Conservation (phyloP, 2,888 invertebrate genomes). For the Lepidochitona cinerea region DNA sequence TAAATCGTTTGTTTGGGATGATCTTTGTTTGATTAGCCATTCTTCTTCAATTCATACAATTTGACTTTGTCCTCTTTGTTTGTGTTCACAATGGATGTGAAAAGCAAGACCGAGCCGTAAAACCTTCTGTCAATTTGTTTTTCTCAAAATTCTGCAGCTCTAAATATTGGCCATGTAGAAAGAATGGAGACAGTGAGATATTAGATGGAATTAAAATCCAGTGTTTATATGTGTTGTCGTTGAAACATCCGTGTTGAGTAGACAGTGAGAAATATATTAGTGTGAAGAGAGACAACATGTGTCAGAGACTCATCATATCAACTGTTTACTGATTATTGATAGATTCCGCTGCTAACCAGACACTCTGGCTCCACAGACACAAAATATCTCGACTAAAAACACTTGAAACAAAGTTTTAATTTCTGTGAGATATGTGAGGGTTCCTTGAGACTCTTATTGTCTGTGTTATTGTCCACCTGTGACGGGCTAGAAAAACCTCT, state of each 20-base stretch:
- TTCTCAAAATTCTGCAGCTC: background rate
- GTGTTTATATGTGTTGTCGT: background rate
- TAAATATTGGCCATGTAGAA: background rate
- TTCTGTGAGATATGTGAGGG: background rate
- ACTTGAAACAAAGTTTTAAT: constrained; percentile 1
- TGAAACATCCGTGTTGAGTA: background rate
- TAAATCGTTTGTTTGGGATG: background rate
- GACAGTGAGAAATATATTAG: too few species aligned
- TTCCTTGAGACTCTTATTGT: constrained; percentile 1
- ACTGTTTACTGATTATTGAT: too few species aligned
- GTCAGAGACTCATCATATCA: too few species aligned
- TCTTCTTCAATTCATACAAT: background rate
- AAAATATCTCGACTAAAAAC: background rate
- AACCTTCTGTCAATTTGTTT: background rate
- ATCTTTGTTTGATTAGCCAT: background rate
- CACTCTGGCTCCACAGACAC: background rate
- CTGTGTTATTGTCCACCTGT: constrained; percentile 3
- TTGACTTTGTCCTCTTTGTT: background rate
- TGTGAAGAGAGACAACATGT: too few species aligned
- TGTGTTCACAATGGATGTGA: background rate
- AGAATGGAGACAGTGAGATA: background rate
- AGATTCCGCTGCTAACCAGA: background rate
- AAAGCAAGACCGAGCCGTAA: too few species aligned
- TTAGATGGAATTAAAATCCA: background rate
- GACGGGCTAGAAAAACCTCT: background rate